These are phyloP conservation scores for Brachirus orientalis DNA, from an alignment of 2,113 vertebrate genomes.

Conservation along the genomic window DNA sequence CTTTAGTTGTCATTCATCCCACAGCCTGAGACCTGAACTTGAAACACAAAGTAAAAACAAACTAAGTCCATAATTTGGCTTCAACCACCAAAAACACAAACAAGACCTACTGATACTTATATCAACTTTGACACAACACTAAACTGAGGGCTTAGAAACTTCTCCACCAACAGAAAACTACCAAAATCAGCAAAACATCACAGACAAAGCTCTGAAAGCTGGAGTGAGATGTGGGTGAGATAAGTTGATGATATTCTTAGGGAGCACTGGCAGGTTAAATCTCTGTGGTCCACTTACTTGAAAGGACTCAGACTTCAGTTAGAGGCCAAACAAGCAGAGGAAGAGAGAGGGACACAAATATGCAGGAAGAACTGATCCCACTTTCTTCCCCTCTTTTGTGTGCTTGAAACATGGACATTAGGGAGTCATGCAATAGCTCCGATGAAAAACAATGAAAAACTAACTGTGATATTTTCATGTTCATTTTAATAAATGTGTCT, in stretches of 20 bases:
- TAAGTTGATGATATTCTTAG: constrained; percentile 35
- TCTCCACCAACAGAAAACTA: constrained; percentile 4
- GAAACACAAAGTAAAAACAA: constrained; percentile 8
- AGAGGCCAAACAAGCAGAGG: constrained; percentile 20
- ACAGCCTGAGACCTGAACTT: too few relatives aligned
- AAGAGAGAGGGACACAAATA: constrained; percentile 46
- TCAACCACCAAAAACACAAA: neutral
- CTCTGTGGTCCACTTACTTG: constrained; percentile 51
- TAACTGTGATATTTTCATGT: neutral
- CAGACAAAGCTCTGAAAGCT: constrained; percentile 28
- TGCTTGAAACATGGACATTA: constrained; percentile 27
- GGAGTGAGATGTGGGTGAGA: constrained; percentile 17
- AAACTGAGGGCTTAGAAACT: constrained; percentile 9
- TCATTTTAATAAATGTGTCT: neutral
- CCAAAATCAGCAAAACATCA: constrained; percentile 35
- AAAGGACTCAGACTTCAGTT: constrained; percentile 37
- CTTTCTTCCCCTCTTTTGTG: constrained; percentile 27
- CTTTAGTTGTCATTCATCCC: constrained; percentile 3
- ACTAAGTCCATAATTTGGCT: neutral
- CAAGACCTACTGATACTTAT: neutral
- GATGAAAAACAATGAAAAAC: too few relatives aligned
- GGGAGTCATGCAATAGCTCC: constrained; percentile 15
- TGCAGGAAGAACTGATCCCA: constrained; percentile 51
- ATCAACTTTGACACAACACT: neutral
- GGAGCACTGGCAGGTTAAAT: constrained; percentile 46